Evolutionary conservation across 2,797 vertebrate species (phyloP).

Genomic region (Myotis findleyi): DNA sequence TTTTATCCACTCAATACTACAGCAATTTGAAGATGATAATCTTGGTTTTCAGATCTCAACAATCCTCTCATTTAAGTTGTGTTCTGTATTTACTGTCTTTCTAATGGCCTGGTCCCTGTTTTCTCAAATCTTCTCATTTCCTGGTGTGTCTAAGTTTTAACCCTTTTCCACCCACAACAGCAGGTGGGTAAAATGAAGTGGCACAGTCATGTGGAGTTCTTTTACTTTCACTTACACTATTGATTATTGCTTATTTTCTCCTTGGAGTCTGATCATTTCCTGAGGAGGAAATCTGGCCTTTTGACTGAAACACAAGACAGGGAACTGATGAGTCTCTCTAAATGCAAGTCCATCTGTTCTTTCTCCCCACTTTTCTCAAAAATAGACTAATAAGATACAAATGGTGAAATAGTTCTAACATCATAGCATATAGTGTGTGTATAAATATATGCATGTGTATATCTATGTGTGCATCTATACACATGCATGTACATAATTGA

Average conservation of each 20-base stretch:
- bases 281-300: not conserved
- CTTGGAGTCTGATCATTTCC: not conserved
- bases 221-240: not conserved
- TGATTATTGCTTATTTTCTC: not conserved
- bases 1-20: not conserved
- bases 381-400: slow-evolving; percentile 72
- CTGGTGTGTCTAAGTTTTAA: not conserved
- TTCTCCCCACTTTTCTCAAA: not conserved
- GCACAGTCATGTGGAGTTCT: fast-evolving
- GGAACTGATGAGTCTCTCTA: not conserved
- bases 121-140: not conserved
- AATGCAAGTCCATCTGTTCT: not conserved
- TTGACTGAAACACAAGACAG: not conserved
- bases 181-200: fast-evolving
- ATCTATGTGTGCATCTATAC: slow-evolving; percentile 31
- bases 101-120: fast-evolving
- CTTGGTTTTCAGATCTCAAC: not conserved
- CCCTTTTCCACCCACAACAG: not conserved
- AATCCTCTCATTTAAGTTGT: not conserved
- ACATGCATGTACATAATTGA: no score
- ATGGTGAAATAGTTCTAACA: slow-evolving; percentile 79
- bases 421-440: slow-evolving; percentile 74
- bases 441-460: slow-evolving; percentile 65
- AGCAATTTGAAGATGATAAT: not conserved
- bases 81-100: fast-evolving